These are phyloP conservation scores for Rhagoletis pomonella DNA, from an alignment of 1,140 invertebrate species.

Conservation along the genomic window DNA sequence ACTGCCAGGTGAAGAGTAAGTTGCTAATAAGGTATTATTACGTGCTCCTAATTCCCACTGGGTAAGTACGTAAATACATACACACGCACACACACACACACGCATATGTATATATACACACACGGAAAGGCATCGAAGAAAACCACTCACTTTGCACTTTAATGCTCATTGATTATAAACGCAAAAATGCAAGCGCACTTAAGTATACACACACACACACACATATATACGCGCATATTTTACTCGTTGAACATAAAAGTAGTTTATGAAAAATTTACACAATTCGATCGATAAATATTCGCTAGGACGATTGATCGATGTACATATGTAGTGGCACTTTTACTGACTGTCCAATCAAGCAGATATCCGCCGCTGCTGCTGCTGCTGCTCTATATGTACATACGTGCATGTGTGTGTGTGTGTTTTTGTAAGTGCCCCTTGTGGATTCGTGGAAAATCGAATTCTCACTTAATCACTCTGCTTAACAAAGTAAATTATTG, in stretches of 20 bases:
- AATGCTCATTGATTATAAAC: conserved; percentile 31
- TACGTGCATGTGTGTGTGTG: too few species aligned
- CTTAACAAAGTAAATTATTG: conserved; percentile 31
- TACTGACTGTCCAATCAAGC: not conserved
- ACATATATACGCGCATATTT: not conserved
- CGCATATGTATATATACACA: not conserved
- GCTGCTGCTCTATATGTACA: not conserved
- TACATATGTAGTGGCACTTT: not conserved
- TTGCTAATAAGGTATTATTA: too few species aligned
- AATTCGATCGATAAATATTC: conserved; percentile 2
- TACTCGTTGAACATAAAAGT: not conserved
- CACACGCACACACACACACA: too few species aligned
- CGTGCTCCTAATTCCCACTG: too few species aligned
- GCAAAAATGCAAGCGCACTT: not conserved
- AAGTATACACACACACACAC: not conserved
- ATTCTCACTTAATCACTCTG: conserved; percentile 16
- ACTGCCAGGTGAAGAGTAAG: too few species aligned
- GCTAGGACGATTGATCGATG: not conserved
- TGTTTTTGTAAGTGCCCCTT: not conserved
- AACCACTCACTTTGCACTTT: conserved; percentile 34
- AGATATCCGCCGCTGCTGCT: not conserved
- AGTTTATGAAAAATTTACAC: conserved; percentile 41
- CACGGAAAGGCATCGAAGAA: not conserved
- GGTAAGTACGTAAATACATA: too few species aligned
- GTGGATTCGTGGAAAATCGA: conserved; percentile 10